Percentiles rank a stretch among this genome's conserved stretches.
These are phyloP conservation scores for Heliornis fulica DNA, from an alignment of 2,113 vertebrate genomes.

Conservation along the genomic window DNA sequence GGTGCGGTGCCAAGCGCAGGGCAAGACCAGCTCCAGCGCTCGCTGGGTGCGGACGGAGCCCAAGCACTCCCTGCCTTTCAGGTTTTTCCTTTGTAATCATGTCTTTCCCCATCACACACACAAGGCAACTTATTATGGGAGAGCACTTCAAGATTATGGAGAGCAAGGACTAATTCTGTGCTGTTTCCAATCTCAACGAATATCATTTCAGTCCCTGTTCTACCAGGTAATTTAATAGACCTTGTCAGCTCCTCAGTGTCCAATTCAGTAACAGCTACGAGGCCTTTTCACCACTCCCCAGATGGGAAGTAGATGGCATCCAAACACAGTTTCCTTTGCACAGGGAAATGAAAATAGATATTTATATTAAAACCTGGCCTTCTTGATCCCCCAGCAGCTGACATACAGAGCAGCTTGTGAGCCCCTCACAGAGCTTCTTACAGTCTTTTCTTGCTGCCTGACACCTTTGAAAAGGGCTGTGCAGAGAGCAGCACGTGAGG, in stretches of 20 bases:
- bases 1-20: background rate
- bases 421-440: background rate
- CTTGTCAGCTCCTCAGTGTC: background rate
- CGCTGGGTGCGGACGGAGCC: background rate
- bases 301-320: background rate
- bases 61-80: background rate
- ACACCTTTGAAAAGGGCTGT: background rate
- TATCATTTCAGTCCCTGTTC: background rate
- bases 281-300: background rate
- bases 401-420: fast-evolving
- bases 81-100: background rate
- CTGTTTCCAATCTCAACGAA: background rate
- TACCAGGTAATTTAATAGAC: background rate
- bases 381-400: background rate
- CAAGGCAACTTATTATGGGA: background rate
- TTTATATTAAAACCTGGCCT: background rate
- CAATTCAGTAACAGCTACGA: background rate
- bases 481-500: no score
- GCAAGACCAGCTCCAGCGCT: background rate
- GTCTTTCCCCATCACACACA: background rate
- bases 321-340: background rate
- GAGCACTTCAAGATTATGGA: background rate
- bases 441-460: background rate
- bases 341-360: background rate
- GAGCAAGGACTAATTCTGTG: background rate